Base-by-base conservation (phyloP, 2,888 invertebrate genomes). In the Xestobium rufovillosum region DNA sequence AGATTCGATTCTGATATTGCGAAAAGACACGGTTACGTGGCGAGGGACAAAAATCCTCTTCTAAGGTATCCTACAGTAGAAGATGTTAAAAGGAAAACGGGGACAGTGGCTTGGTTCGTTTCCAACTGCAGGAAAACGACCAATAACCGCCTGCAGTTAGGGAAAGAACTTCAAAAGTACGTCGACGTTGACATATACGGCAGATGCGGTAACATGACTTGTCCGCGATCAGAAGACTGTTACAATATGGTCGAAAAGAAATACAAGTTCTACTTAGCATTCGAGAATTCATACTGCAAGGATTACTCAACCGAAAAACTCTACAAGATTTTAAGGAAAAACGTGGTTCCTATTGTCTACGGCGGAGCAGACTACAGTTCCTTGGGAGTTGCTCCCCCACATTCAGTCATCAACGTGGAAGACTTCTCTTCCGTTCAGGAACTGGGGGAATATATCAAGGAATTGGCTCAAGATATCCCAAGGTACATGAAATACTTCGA, bases 241-340 rank as follows among this genome's bases (percentile, higher is more conserved):
- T 63, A 63, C 36, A 63, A 59, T 50, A 65, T 59, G 36, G 33
- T 72, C 13, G 70, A 67, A 47, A 65, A 66, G 28, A 66, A 73
- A 36, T 84, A 83, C 57, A 81, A 75, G 54, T 84, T 83, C 56
- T 83, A 83, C 51, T 59, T 83, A 26, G 71, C 75, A 1, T 75
- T 84, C 52, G 83, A 84, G 59, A 83, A 83, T 58, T 79, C 81
- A 8, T 65, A 80, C 41, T 76, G 81, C 47, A 56, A 68, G 34
- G 77, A 78, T 56, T 78, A 78, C 56, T 73, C 78, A 31, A 76
- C 78, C 2, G 78, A 78, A 55, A 70, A 75, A 49, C 72, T 83
- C 44, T 72, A 75, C 55, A 63, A 67, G 46, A 67, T 66, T 1
- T 65, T 69, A 45, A 67, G 75, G 37, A 72, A 75, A 59, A 69